Percentiles rank a stretch among this genome's conserved stretches.
phyloP scores from a whole-genome alignment of 1,140 invertebrate species.

The Contarinia nasturtii region DNA sequence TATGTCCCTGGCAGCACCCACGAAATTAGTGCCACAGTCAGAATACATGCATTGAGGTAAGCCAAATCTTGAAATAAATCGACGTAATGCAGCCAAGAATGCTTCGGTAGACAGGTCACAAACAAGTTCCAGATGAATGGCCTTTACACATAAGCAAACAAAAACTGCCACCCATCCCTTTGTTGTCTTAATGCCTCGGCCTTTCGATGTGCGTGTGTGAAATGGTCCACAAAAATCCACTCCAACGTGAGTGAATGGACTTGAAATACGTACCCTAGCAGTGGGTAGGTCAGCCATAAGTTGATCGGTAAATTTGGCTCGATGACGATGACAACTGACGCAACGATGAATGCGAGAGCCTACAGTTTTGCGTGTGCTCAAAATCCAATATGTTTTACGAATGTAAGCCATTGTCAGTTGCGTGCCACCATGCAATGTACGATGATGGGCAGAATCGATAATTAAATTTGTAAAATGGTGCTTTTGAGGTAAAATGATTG shows the following conservation, averaged over 20 bases:
- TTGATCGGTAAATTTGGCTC: neutral
- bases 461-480: neutral
- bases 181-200: constrained; percentile 5
- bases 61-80: constrained; percentile 11
- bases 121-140: constrained; percentile 12
- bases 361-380: constrained; percentile 6
- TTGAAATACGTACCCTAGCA: neutral
- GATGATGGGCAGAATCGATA: neutral
- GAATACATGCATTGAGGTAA: constrained; percentile 7
- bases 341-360: neutral
- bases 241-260: neutral
- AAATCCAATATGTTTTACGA: neutral
- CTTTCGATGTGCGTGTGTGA: neutral
- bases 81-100: constrained; percentile 10
- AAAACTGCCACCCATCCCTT: neutral
- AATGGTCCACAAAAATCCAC: neutral
- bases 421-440: neutral
- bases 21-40: constrained; percentile 18
- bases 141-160: constrained; percentile 8
- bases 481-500: constrained; percentile 4
- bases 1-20: constrained; percentile 12
- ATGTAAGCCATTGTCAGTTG: neutral
- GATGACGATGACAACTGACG: neutral
- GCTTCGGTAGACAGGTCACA: constrained; percentile 8
- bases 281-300: constrained; percentile 6